phyloP scores from a whole-genome alignment of 2,888 invertebrate genomes.

The Ametastegia equiseti region DNA sequence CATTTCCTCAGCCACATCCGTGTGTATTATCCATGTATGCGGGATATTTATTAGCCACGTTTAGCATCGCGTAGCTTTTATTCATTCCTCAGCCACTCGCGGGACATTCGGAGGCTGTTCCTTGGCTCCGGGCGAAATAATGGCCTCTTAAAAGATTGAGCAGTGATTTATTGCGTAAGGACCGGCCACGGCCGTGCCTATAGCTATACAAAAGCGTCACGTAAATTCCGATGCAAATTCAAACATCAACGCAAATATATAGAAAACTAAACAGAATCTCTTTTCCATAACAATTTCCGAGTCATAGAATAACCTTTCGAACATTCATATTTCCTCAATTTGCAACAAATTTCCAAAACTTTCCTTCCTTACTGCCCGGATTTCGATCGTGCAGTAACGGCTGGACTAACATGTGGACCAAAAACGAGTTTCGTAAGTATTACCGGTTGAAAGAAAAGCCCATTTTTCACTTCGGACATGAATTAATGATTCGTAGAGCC shows the following conservation, averaged over 20 bases:
- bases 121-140: constrained; percentile 13
- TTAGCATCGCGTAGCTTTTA: neutral
- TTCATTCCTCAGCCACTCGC: neutral
- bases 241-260: neutral
- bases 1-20: too few relatives aligned
- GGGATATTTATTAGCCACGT: neutral
- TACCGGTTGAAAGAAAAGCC: neutral
- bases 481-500: neutral
- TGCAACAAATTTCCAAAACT: too few relatives aligned
- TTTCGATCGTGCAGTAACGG: too few relatives aligned
- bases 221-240: constrained; percentile 1
- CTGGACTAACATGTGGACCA: neutral
- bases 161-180: constrained; percentile 36
- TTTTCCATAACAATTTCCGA: neutral
- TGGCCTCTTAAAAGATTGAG: constrained; percentile 24
- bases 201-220: constrained; percentile 5
- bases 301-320: neutral
- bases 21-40: neutral
- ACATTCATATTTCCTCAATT: neutral
- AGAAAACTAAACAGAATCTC: neutral
- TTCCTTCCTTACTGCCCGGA: too few relatives aligned
- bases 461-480: neutral
- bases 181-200: neutral
- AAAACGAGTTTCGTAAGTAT: neutral
- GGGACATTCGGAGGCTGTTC: neutral